Evolutionary conservation across 1,140 invertebrate species (phyloP).

Genomic region (Fopius arisanus): DNA sequence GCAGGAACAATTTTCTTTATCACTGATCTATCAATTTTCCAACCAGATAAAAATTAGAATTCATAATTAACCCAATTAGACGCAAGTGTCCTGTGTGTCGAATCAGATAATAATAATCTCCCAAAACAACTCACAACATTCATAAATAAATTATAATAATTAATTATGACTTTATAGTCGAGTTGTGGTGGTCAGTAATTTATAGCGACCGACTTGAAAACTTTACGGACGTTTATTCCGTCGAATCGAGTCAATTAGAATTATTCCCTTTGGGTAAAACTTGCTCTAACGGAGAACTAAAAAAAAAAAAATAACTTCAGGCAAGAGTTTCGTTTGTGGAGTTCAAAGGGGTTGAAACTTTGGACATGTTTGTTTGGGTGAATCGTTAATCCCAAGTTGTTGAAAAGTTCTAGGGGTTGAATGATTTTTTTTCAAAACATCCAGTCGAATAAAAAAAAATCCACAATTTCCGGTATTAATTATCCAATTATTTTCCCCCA

Average conservation of each 20-base stretch:
- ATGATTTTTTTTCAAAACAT: neutral
- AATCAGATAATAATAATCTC: too few relatives aligned
- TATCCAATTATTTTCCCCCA: too few relatives aligned
- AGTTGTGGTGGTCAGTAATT: slow-evolving; percentile 45
- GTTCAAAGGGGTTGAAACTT: neutral
- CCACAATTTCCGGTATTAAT: too few relatives aligned
- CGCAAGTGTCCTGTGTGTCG: too few relatives aligned
- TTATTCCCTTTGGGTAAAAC: neutral
- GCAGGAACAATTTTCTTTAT: too few relatives aligned
- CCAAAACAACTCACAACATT: too few relatives aligned
- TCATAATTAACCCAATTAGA: too few relatives aligned
- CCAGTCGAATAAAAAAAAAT: neutral
- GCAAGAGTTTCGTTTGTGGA: neutral
- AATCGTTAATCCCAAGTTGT: neutral
- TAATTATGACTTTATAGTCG: slow-evolving; percentile 14
- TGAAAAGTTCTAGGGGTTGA: neutral
- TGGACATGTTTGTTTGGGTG: neutral
- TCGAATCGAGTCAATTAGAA: neutral
- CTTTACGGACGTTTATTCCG: neutral
- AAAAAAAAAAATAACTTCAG: slow-evolving; percentile 1
- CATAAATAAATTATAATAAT: too few relatives aligned
- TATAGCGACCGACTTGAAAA: slow-evolving; percentile 38
- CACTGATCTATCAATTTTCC: too few relatives aligned
- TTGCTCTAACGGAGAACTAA: neutral
- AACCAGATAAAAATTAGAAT: too few relatives aligned